Conservation (phyloP, 2,888 invertebrate species). For the Lasioglossum zephyrum region DNA sequence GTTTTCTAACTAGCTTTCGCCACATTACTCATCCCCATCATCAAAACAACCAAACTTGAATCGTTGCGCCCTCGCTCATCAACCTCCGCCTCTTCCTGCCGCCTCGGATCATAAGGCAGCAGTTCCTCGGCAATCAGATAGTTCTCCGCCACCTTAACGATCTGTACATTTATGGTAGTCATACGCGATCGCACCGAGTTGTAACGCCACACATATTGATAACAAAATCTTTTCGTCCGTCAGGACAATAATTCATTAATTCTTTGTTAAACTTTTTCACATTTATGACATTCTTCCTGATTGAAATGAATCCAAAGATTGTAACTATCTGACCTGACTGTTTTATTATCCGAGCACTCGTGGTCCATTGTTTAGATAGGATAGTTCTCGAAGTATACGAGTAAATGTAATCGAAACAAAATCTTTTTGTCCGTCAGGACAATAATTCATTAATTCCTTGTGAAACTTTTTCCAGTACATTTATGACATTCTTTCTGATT, state of each 20-base stretch:
- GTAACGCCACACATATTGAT: background rate
- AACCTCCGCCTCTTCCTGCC: background rate
- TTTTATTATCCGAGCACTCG: background rate
- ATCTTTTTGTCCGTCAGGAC: no score
- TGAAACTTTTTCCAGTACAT: no score
- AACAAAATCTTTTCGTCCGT: background rate
- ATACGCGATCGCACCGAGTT: background rate
- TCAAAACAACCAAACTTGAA: conserved; percentile 12
- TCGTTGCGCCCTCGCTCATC: background rate
- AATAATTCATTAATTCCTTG: no score
- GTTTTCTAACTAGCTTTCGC: conserved; percentile 11
- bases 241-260: background rate
- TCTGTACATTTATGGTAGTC: background rate
- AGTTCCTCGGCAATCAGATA: background rate
- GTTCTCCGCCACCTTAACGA: background rate
- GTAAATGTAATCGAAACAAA: background rate
- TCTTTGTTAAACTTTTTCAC: background rate
- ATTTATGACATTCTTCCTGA: background rate
- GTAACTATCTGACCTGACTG: background rate
- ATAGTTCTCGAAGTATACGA: background rate
- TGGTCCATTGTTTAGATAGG: background rate
- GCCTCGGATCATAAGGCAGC: background rate
- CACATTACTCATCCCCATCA: conserved; percentile 8
- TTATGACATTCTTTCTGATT: background rate
- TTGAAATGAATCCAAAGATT: background rate